Conservation (phyloP, 2,797 vertebrate species). For the Simalia tracyae region DNA sequence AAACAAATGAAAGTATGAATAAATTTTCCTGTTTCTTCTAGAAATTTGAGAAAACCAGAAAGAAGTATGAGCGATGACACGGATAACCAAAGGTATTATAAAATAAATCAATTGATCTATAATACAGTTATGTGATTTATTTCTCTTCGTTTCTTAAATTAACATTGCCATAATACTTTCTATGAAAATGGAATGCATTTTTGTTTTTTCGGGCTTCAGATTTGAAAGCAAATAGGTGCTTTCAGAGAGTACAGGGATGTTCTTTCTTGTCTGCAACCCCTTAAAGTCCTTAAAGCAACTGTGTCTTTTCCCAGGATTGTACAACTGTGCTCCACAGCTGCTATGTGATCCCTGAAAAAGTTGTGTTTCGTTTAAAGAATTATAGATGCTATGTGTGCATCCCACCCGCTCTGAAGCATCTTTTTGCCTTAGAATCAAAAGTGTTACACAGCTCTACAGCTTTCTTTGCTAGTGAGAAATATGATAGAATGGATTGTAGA, state of each 20-base stretch:
- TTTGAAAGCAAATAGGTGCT: too few relatives aligned
- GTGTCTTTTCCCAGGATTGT: not conserved
- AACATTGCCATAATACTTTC: not conserved
- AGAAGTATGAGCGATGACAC: slow-evolving; percentile 73
- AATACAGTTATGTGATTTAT: not conserved
- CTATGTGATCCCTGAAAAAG: not conserved
- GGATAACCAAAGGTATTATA: slow-evolving; percentile 71
- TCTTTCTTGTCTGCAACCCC: not conserved
- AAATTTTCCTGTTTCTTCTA: slow-evolving; percentile 57
- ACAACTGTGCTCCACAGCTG: not conserved
- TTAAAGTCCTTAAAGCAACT: not conserved
- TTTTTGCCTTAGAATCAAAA: not conserved
- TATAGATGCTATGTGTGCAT: not conserved
- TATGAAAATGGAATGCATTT: not conserved
- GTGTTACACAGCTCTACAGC: not conserved
- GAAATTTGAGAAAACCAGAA: slow-evolving; percentile 67
- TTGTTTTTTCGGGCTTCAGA: too few relatives aligned
- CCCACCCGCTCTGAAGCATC: not conserved
- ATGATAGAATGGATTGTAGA: not conserved
- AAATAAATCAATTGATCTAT: not conserved
- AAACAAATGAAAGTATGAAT: slow-evolving; percentile 1
- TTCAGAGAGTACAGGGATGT: not conserved
- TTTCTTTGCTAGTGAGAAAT: not conserved
- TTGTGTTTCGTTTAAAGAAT: not conserved
- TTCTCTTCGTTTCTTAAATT: not conserved